Evolutionary conservation across 2,888 invertebrate genomes (phyloP).

Genomic region (Hydroisotoma schaefferi): DNA sequence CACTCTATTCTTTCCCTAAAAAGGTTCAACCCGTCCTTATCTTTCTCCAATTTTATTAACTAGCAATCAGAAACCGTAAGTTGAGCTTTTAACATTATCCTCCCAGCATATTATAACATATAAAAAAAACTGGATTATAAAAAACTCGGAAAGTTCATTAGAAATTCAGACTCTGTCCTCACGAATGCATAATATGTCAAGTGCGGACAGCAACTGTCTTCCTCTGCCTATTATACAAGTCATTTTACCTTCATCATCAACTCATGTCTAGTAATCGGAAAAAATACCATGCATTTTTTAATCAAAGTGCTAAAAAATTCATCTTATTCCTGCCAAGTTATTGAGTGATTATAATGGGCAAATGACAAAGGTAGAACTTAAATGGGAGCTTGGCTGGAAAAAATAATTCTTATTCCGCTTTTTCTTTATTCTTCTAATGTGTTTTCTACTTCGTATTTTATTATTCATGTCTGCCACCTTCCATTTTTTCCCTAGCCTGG

Average conservation of each 20-base stretch:
- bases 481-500: neutral
- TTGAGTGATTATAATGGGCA: constrained; percentile 1
- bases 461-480: neutral
- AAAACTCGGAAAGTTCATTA: neutral
- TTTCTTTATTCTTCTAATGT: neutral
- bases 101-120: too few species aligned
- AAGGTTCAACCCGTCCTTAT: too few species aligned
- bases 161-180: neutral
- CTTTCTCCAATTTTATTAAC: too few species aligned
- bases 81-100: too few species aligned
- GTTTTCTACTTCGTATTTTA: neutral
- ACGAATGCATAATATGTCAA: constrained; percentile 6
- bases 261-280: neutral
- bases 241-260: too few species aligned
- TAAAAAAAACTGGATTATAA: neutral
- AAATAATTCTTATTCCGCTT: neutral
- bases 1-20: too few species aligned
- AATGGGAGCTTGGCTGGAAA: neutral
- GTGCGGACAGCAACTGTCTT: too few species aligned
- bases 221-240: neutral
- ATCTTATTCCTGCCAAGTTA: neutral
- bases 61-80: too few species aligned
- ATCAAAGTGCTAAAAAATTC: neutral
- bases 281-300: neutral
- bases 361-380: neutral